Percentiles rank a stretch among this genome's conserved stretches.
Conservation (phyloP, 1,140 invertebrate species). For the Mycetomoellerius zeteki region DNA sequence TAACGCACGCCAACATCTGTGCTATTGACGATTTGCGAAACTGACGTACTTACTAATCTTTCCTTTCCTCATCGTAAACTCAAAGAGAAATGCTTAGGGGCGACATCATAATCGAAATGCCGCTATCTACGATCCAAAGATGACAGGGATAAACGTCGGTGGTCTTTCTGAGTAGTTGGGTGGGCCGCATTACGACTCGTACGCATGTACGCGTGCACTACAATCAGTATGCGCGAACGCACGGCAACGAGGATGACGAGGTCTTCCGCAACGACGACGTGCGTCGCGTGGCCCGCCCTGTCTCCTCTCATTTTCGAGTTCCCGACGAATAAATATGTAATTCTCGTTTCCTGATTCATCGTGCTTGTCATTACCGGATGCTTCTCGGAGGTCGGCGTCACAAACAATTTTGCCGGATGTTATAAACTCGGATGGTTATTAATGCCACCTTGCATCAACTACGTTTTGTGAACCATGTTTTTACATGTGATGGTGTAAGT, state of each 20-base stretch:
- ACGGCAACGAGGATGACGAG: conserved; percentile 62
- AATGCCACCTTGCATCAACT: conserved; percentile 34
- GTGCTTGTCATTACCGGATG: conserved; percentile 36
- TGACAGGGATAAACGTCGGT: conserved; percentile 39
- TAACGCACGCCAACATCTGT: background rate
- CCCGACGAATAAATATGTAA: conserved; percentile 61
- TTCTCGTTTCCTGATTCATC: conserved; percentile 56
- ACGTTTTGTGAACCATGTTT: background rate
- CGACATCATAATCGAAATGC: conserved; percentile 10
- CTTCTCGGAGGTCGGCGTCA: conserved; percentile 66
- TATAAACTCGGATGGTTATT: conserved; percentile 56
- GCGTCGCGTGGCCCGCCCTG: conserved; percentile 58
- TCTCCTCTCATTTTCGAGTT: conserved; percentile 48
- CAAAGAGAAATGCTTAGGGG: background rate
- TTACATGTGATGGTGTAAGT: background rate
- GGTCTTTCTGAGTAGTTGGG: conserved; percentile 49
- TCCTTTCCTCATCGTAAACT: background rate
- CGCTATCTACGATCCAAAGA: conserved; percentile 12
- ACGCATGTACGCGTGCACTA: conserved; percentile 59
- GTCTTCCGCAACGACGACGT: conserved; percentile 47
- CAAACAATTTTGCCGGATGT: conserved; percentile 65
- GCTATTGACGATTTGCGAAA: background rate
- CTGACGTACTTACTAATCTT: no score
- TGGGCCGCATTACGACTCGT: conserved; percentile 53
- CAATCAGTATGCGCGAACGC: conserved; percentile 66